Base-by-base conservation (phyloP, 2,888 invertebrate genomes). In the Papilio elwesi region DNA sequence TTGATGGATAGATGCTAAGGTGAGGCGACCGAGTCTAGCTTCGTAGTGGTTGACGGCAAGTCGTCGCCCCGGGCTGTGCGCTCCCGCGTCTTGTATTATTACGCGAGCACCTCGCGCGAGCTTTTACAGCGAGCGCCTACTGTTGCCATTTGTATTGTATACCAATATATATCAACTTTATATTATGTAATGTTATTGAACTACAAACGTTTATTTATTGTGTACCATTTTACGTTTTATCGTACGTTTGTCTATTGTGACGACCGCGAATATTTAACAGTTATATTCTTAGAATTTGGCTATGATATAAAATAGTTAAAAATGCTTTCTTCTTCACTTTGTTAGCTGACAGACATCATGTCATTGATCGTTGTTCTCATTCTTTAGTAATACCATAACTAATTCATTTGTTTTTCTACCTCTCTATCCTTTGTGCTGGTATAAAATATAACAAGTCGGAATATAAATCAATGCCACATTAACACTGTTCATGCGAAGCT, bases 401-500 rank as follows among this genome's bases (percentile, higher is more conserved):
- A 57, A 59, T 59, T 59, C 59, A 59, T 59, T 38, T 59, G 59
- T 59, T 59, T 59, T 59, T 59, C 59, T 59, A 38, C 38, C 59
- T 59, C 38, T 38, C n/a, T 59, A 38, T 59, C 59, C n/a, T 59
- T 59, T 59, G 59, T 59, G 38, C 38, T 59, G 9, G 5, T 36
- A 26, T 57, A 67, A 63, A 73, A 51, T 63, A 52, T 59, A 59
- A 59, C 38, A 59, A 67, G 71, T 71, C 70, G 15, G 65, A 75
- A 69, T 75, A 79, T 76, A 76, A 78, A 77, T 75, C 72, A 77
- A 71, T 77, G 78, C 76, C 75, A 76, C 70, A 75, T 74, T 74
- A 78, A 73, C 64, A 75, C 72, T 75, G 79, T 77, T 79, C 78
- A 81, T 85, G 84, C 85, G 83, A 83, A 87, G 82, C 89, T 91